These are phyloP conservation scores for Aptenodytes patagonicus DNA, from an alignment of 2,113 vertebrate genomes.

Conservation along the genomic window DNA sequence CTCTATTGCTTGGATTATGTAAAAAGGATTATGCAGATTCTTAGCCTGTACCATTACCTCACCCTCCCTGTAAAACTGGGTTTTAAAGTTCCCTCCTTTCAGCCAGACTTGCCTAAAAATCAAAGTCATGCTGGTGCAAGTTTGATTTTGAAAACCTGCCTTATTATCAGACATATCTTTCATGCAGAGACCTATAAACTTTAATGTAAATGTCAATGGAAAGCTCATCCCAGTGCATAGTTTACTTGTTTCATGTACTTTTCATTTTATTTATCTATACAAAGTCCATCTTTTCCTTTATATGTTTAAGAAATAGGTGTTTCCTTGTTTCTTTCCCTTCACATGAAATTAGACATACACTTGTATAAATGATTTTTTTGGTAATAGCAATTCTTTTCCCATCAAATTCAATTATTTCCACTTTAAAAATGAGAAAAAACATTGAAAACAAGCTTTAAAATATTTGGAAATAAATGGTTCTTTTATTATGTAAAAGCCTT, in stretches of 20 bases:
- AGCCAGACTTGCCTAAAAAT: not conserved
- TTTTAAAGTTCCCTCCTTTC: not conserved
- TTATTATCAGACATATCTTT: not conserved
- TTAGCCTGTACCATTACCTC: not conserved
- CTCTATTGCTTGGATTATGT: not conserved
- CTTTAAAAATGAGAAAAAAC: constrained; percentile 57
- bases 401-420: constrained; percentile 2
- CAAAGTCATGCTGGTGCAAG: not conserved
- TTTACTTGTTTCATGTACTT: not conserved
- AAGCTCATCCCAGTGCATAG: not conserved
- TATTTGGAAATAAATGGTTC: constrained; percentile 60
- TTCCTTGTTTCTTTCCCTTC: not conserved
- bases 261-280: not conserved
- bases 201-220: not conserved
- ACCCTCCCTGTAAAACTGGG: not conserved
- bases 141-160: not conserved
- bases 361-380: not conserved
- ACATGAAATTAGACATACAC: not conserved
- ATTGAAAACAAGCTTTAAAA: constrained; percentile 58
- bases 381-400: constrained; percentile 37
- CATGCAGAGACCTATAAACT: not conserved
- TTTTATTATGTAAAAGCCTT: constrained; percentile 74
- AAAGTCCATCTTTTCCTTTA: not conserved
- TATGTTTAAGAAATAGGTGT: not conserved
- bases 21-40: not conserved